Evolutionary conservation across 2,888 invertebrate genomes (phyloP).

Genomic region (Cacoxenus indagator): DNA sequence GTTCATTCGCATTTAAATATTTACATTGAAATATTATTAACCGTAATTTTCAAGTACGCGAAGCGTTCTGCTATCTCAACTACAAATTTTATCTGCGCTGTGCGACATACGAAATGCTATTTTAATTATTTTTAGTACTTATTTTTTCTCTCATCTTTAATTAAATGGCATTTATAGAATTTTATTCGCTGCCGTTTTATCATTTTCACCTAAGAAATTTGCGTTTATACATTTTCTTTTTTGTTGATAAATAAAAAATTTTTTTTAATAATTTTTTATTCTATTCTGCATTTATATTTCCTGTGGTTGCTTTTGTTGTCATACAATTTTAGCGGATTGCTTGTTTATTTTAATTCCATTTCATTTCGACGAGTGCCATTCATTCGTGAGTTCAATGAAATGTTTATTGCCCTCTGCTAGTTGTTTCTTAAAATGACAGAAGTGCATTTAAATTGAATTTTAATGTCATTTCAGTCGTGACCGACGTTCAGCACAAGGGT

Average conservation of each 20-base stretch:
- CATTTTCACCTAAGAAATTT: background rate
- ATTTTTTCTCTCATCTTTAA: slow-evolving; percentile 3
- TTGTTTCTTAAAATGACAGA: background rate
- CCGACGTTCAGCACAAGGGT: too few relatives aligned
- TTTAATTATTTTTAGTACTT: too few relatives aligned
- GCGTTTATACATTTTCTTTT: background rate
- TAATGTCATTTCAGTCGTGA: too few relatives aligned
- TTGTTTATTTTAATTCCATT: slow-evolving; percentile 7
- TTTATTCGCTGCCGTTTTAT: slow-evolving; percentile 2
- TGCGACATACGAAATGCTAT: slow-evolving; percentile 44
- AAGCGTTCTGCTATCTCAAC: background rate
- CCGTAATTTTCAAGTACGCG: slow-evolving; percentile 37
- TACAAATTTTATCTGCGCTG: background rate
- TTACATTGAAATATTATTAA: slow-evolving; percentile 48
- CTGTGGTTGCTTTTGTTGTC: slow-evolving; percentile 38
- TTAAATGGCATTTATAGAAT: slow-evolving; percentile 6
- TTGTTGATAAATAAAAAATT: background rate
- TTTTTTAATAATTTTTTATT: slow-evolving; percentile 22
- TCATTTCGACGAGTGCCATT: background rate
- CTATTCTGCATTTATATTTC: slow-evolving; percentile 51
- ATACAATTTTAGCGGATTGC: background rate
- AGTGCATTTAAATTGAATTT: background rate
- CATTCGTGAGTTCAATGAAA: background rate
- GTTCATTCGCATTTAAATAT: slow-evolving; percentile 47
- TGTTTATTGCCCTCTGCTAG: background rate